Evolutionary conservation across 2,113 vertebrate genomes (phyloP).

Genomic region (Trinectes maculatus): DNA sequence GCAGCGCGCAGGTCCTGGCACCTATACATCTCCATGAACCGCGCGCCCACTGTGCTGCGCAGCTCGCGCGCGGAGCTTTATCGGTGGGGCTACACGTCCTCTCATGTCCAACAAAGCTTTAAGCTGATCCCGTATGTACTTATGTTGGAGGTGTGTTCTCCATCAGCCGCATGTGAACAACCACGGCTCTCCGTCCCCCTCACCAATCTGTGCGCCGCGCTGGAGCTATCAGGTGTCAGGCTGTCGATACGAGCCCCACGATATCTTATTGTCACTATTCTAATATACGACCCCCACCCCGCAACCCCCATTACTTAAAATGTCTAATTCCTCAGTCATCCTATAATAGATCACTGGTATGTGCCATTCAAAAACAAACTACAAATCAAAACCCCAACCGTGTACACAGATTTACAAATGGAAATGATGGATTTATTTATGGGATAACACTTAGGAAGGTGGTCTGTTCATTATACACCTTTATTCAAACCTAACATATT

Average conservation of each 20-base stretch:
- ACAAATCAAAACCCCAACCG: too few species aligned
- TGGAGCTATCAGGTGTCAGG: constrained; percentile 68
- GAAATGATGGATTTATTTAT: neutral
- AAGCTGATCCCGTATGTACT: constrained; percentile 1
- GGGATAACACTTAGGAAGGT: too few species aligned
- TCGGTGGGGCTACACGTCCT: neutral
- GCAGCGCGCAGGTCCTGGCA: constrained; percentile 65
- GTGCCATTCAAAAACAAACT: too few species aligned
- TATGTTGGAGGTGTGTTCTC: constrained; percentile 25
- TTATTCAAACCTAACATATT: neutral
- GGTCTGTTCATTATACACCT: too few species aligned
- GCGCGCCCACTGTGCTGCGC: constrained; percentile 34
- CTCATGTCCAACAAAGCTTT: constrained; percentile 21
- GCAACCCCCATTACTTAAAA: too few species aligned
- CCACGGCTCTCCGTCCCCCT: constrained; percentile 12
- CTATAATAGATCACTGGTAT: too few species aligned
- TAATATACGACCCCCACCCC: too few species aligned
- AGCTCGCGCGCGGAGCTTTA: constrained; percentile 17
- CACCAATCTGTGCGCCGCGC: constrained; percentile 31
- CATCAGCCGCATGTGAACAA: constrained; percentile 38
- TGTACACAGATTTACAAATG: neutral
- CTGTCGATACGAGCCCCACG: constrained; percentile 31
- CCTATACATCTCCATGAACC: constrained; percentile 59
- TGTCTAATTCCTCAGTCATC: too few species aligned
- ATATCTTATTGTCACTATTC: too few species aligned